Percentiles rank a stretch among this genome's conserved stretches.
phyloP scores from a whole-genome alignment of 2,113 vertebrate species.

The Meriones unguiculatus region DNA sequence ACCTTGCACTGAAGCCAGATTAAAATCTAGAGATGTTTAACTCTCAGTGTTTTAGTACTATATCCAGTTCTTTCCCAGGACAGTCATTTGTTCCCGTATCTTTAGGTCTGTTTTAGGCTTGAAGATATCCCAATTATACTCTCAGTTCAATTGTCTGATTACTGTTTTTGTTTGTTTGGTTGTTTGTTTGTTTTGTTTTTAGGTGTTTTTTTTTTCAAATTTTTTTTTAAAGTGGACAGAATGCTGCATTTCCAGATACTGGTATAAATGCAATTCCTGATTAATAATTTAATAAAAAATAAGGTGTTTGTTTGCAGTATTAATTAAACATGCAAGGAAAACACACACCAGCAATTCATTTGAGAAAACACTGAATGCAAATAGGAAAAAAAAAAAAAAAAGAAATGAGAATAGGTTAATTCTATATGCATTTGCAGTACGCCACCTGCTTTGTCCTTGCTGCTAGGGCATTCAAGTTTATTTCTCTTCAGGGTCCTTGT shows the following conservation, averaged over 20 bases:
- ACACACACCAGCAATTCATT: conserved; percentile 64
- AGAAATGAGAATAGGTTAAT: conserved; percentile 60
- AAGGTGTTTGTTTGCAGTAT: conserved; percentile 71
- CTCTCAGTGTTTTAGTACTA: neutral
- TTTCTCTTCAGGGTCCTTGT: neutral
- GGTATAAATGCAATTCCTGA: conserved; percentile 60
- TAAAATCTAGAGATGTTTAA: neutral
- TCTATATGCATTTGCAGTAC: conserved; percentile 52
- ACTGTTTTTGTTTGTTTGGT: neutral
- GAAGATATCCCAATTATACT: neutral
- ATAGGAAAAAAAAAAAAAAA: conserved; percentile 46
- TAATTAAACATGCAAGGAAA: conserved; percentile 77
- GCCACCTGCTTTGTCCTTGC: conserved; percentile 43
- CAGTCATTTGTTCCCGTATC: neutral
- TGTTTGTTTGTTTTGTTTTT: neutral
- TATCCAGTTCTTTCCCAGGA: neutral
- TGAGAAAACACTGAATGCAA: conserved; percentile 72
- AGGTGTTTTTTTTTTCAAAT: neutral
- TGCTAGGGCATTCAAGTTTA: conserved; percentile 11
- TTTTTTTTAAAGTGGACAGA: neutral
- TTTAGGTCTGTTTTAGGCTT: neutral
- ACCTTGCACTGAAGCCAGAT: neutral
- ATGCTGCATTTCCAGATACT: conserved; percentile 19
- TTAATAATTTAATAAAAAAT: conserved; percentile 75
- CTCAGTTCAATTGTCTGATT: neutral